Evolutionary conservation across 2,113 vertebrate genomes (phyloP).

Genomic region (Rousettus leschenaultii): DNA sequence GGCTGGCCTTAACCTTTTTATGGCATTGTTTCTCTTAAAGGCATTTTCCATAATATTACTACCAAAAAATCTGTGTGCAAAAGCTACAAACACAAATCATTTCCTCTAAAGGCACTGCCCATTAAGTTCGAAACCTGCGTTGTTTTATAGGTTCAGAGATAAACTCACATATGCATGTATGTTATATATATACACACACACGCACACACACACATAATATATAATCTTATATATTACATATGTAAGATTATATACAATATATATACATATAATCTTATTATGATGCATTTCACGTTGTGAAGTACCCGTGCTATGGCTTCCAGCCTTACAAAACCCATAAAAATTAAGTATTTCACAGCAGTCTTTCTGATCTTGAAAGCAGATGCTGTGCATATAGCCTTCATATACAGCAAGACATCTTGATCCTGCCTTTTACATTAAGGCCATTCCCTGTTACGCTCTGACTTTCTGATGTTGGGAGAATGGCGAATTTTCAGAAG

Average conservation of each 20-base stretch:
- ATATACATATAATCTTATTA: neutral
- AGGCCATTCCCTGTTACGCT: neutral
- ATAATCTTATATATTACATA: no score
- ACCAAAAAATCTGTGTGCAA: neutral
- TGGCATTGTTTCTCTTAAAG: neutral
- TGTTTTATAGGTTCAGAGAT: neutral
- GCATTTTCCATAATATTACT: slow-evolving; percentile 7
- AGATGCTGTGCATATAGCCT: neutral
- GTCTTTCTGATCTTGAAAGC: neutral
- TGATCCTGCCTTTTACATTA: neutral
- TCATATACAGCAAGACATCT: neutral
- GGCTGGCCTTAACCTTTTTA: neutral
- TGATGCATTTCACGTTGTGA: neutral
- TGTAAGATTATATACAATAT: no score
- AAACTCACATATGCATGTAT: neutral
- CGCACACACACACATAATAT: no score
- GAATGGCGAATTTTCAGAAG: neutral
- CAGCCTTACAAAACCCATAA: neutral
- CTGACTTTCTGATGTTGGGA: neutral
- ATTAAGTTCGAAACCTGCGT: neutral
- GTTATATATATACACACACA: no score
- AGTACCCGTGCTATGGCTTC: neutral
- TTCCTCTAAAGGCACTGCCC: neutral
- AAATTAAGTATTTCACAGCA: neutral
- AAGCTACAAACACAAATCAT: neutral